Percentiles rank a stretch among this genome's conserved stretches.
These are phyloP conservation scores for Cecropterus lyciades DNA, from an alignment of 1,140 invertebrate species.

Conservation along the genomic window DNA sequence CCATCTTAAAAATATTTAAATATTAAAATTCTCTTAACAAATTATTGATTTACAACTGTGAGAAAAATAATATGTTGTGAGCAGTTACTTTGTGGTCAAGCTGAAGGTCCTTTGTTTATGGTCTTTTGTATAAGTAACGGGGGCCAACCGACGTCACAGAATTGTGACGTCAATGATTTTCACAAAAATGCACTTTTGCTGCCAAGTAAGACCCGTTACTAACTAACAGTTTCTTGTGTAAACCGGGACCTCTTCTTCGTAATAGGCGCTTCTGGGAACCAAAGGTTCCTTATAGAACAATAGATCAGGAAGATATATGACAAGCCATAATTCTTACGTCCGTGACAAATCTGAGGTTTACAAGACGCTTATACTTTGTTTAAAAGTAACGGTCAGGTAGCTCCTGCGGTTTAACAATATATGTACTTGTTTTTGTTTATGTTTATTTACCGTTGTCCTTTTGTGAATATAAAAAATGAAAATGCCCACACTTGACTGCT, in stretches of 20 bases:
- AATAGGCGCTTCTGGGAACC: conserved; percentile 63
- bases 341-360: conserved; percentile 72
- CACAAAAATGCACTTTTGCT: conserved; percentile 76
- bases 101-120: conserved; percentile 61
- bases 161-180: conserved; percentile 76
- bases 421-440: background rate
- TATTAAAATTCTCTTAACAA: background rate
- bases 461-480: background rate
- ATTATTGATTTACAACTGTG: conserved; percentile 54
- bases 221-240: conserved; percentile 79
- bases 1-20: no score
- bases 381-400: conserved; percentile 48
- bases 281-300: conserved; percentile 62
- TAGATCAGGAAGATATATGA: conserved; percentile 63
- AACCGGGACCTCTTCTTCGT: conserved; percentile 72
- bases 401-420: conserved; percentile 46
- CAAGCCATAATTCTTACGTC: conserved; percentile 55
- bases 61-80: conserved; percentile 54
- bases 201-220: conserved; percentile 61
- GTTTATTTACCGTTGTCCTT: conserved; percentile 5
- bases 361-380: conserved; percentile 44
- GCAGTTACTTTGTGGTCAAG: conserved; percentile 73
- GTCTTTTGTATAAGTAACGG: conserved; percentile 73
- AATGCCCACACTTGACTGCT: no score
- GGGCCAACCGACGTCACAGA: conserved; percentile 45